Percentiles rank a stretch among this genome's conserved stretches.
phyloP scores from a whole-genome alignment of 2,113 vertebrate genomes.

The Catharus minimus region DNA sequence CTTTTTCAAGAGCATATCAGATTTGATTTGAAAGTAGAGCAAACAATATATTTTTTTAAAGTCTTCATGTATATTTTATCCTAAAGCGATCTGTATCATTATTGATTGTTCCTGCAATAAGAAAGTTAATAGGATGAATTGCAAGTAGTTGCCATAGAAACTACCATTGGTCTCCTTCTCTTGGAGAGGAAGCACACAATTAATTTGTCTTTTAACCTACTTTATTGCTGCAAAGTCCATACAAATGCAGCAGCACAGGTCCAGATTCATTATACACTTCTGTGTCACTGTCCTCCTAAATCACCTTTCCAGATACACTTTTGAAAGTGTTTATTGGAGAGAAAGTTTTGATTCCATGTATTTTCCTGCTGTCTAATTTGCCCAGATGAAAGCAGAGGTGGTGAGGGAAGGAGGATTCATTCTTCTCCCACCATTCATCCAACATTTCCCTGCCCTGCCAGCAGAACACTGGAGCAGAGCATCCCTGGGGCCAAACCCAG shows the following conservation, averaged over 20 bases:
- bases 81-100: slow-evolving; percentile 69
- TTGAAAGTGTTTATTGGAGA: slow-evolving; percentile 45
- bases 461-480: neutral
- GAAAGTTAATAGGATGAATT: slow-evolving; percentile 73
- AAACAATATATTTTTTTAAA: slow-evolving; percentile 65
- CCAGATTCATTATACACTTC: slow-evolving; percentile 31
- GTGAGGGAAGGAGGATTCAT: neutral
- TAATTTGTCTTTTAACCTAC: slow-evolving; percentile 73
- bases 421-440: neutral
- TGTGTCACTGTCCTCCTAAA: slow-evolving; percentile 48
- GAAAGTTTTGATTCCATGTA: slow-evolving; percentile 10
- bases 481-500: neutral
- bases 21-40: slow-evolving; percentile 59
- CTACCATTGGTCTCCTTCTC: slow-evolving; percentile 46
- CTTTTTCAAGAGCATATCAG: slow-evolving; percentile 48
- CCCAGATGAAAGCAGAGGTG: neutral
- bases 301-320: neutral
- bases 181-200: slow-evolving; percentile 59
- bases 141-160: slow-evolving; percentile 74
- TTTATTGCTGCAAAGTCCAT: slow-evolving; percentile 56
- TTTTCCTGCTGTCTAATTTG: neutral
- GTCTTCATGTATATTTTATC: slow-evolving; percentile 67
- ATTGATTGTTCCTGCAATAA: slow-evolving; percentile 71
- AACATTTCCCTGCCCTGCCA: neutral
- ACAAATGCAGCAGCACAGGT: slow-evolving; percentile 28